These are phyloP conservation scores for Autographa gamma DNA, from an alignment of 2,888 invertebrate genomes.

Conservation along the genomic window DNA sequence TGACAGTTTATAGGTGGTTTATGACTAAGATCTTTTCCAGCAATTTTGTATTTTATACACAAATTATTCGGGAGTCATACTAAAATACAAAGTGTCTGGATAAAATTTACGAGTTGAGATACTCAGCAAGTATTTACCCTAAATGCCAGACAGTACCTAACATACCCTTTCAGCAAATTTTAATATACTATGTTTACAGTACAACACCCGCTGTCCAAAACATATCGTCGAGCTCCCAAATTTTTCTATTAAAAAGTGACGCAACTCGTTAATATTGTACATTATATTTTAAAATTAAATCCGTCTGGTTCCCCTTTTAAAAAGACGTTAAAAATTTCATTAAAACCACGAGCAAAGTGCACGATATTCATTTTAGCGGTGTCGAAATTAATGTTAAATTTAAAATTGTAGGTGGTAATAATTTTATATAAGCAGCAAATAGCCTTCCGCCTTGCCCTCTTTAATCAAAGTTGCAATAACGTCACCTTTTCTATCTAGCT, in stretches of 20 bases:
- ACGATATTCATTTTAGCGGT: conserved; percentile 22
- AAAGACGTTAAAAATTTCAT: conserved; percentile 37
- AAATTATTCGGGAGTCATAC: not conserved
- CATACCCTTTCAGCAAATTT: conserved; percentile 1
- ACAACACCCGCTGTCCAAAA: too few relatives aligned
- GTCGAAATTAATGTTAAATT: conserved; percentile 31
- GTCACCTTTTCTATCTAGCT: conserved; percentile 66
- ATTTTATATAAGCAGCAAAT: conserved; percentile 65
- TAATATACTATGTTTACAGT: not conserved
- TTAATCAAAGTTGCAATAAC: conserved; percentile 78
- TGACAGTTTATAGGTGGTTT: too few relatives aligned
- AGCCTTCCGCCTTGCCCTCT: conserved; percentile 57
- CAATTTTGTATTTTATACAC: not conserved
- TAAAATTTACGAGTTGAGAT: conserved; percentile 34
- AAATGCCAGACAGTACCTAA: not conserved
- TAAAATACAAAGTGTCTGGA: conserved; percentile 13
- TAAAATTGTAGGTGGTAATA: conserved; percentile 51
- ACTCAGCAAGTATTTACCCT: conserved; percentile 6
- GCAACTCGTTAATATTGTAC: not conserved
- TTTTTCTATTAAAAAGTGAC: not conserved
- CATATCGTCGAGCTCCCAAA: not conserved
- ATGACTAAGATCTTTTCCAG: too few relatives aligned
- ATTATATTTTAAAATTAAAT: not conserved
- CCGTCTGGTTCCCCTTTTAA: not conserved
- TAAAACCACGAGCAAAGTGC: conserved; percentile 23